Evolutionary conservation across 2,797 vertebrate genomes (phyloP), one percentile per base, ranked within the genome.

Genomic region (Sebastes trivittatus): DNA sequence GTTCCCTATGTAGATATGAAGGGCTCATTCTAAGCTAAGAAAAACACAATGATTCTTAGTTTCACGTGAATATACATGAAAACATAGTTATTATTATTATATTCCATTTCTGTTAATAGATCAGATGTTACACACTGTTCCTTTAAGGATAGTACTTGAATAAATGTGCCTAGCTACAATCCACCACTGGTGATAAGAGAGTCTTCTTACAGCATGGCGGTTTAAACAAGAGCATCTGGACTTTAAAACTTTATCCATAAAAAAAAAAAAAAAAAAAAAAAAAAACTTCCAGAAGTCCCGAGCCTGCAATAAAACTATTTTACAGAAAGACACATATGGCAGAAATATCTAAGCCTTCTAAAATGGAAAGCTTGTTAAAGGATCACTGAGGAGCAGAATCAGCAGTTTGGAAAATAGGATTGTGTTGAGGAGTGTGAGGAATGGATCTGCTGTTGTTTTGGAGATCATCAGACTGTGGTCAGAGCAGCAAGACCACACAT

Each of bases 381-480:
- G 74, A 85, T 90, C 32, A 60, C 60, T 16, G 66, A 85, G 76
- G 49, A 59, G 76, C 83, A 52, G 80, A 87, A 88, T 84, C 82
- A 87, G 85, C 86, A 89, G 78, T 92, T 94, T 81, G 74, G 86
- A 87, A 89, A 91, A 91, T 82, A 46, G 87, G 86, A 89, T 88
- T 87, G 22, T 79, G 86, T 77, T 32, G 68, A 84, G 16, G 73
- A 61, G 72, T 61, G 77, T 62, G 86, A 80, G 74, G 73, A 87
- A 77, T 59, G 81, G 79, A 82, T 89, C 82, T 80, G 78, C 70
- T 87, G 83, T 80, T 88, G 87, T 89, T 88, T 75, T 77, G 78
- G 71, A 91, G 84, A 84, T 83, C 73, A 78, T 87, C 88, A 80
- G 81, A 77, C 80, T 80, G 85, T 78, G 86, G 89, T 90, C 87